Percentiles rank a stretch among this genome's conserved stretches.
Evolutionary conservation across 2,888 invertebrate species (phyloP).

Genomic region (Chaetogeoica ovagalla): DNA sequence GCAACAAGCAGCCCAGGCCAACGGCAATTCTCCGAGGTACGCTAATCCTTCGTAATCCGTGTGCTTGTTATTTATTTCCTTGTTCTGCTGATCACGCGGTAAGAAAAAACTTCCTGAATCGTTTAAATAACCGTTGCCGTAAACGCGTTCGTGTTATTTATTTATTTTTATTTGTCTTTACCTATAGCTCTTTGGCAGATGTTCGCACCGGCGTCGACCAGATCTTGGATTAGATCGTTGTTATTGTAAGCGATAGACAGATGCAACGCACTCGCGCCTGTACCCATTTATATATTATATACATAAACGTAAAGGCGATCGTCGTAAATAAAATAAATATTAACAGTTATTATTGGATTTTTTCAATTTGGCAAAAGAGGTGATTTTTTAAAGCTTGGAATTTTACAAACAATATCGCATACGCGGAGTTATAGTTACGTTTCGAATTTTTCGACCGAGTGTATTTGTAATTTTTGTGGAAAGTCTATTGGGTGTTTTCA

Average conservation of each 20-base stretch:
- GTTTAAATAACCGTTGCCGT: background rate
- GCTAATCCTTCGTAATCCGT: slow-evolving; percentile 96
- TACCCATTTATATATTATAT: background rate
- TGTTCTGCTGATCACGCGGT: slow-evolving; percentile 88
- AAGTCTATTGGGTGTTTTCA: no score
- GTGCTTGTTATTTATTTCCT: slow-evolving; percentile 70
- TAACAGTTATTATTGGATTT: no score
- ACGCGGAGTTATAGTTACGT: no score
- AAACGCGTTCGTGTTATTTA: no score
- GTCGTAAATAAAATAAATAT: no score
- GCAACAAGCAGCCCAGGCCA: slow-evolving; percentile 97
- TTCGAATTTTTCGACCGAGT: no score
- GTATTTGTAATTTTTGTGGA: no score
- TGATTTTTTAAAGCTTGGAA: no score
- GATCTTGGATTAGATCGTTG: slow-evolving; percentile 88
- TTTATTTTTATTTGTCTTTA: no score
- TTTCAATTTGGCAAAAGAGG: no score
- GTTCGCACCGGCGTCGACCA: slow-evolving; percentile 89
- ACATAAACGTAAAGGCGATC: no score
- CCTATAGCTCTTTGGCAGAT: slow-evolving; percentile 93
- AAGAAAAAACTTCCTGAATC: slow-evolving; percentile 82
- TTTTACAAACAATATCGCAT: no score
- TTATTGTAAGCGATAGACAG: slow-evolving; percentile 96
- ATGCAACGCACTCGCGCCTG: slow-evolving; percentile 90
- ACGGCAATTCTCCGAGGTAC: slow-evolving; percentile 94